These are phyloP conservation scores for Hofmannophila pseudospretella DNA, from an alignment of 2,888 invertebrate species.

Conservation along the genomic window DNA sequence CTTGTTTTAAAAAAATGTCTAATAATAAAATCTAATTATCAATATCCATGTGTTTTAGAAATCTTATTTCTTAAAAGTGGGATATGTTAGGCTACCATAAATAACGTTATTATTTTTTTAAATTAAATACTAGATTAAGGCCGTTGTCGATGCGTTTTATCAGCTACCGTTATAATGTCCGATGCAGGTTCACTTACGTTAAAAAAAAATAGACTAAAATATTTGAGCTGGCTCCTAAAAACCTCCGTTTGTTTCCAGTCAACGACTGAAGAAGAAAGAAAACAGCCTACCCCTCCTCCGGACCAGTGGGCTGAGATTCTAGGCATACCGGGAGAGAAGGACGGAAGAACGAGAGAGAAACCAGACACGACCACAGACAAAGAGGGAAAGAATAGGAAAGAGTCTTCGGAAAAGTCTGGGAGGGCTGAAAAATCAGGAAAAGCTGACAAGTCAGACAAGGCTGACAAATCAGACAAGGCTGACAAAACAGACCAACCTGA, in stretches of 20 bases:
- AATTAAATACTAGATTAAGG: too few species aligned
- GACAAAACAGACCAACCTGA: slow-evolving; percentile 18
- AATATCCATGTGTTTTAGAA: too few species aligned
- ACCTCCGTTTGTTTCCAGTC: slow-evolving; percentile 6
- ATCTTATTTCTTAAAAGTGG: too few species aligned
- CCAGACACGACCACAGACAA: not conserved
- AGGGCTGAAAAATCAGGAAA: slow-evolving; percentile 13
- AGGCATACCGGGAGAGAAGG: slow-evolving; percentile 55
- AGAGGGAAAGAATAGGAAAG: not conserved
- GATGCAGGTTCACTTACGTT: slow-evolving; percentile 53
- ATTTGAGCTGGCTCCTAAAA: too few species aligned
- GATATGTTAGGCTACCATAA: too few species aligned
- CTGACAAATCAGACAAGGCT: slow-evolving; percentile 18
- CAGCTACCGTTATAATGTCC: slow-evolving; percentile 32
- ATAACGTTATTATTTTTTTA: too few species aligned
- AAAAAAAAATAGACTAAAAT: not conserved
- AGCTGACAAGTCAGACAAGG: slow-evolving; percentile 22
- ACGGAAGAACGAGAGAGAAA: not conserved
- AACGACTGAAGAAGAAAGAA: slow-evolving; percentile 48
- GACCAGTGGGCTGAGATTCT: slow-evolving; percentile 72
- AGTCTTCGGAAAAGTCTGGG: not conserved
- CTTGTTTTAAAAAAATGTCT: too few species aligned
- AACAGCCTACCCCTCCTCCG: slow-evolving; percentile 66
- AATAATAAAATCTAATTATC: too few species aligned
- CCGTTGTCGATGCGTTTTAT: slow-evolving; percentile 11